A percentile compares a stretch with the other conserved stretches of the same genome.
Conservation (phyloP, 1,140 invertebrate genomes). For the Procambarus clarkii region DNA sequence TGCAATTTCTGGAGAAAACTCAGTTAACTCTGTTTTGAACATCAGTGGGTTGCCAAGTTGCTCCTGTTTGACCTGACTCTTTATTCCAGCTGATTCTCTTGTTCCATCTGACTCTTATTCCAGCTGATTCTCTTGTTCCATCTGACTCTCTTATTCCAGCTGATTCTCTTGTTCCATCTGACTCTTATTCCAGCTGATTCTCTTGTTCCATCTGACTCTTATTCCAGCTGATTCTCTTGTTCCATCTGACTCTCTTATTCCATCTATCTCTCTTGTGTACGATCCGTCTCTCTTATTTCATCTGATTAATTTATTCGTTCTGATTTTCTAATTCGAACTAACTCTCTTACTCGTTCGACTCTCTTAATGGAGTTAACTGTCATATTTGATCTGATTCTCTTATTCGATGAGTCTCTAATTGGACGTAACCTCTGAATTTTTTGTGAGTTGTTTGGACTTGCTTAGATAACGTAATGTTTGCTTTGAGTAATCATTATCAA, state of each 20-base stretch:
- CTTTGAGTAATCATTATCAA: slow-evolving; percentile 2
- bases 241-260: neutral
- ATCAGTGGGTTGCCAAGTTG: neutral
- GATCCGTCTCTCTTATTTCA: neutral
- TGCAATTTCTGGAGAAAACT: neutral
- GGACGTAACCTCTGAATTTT: neutral
- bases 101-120: neutral
- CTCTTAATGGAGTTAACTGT: too few relatives aligned
- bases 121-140: too few relatives aligned
- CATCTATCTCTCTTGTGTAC: too few relatives aligned
- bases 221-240: neutral
- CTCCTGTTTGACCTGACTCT: neutral
- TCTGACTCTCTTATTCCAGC: neutral
- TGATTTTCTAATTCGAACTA: too few relatives aligned
- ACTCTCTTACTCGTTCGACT: neutral
- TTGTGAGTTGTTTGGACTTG: neutral
- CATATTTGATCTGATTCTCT: neutral
- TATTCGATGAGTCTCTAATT: neutral
- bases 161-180: neutral
- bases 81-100: neutral
- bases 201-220: neutral
- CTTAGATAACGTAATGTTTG: neutral
- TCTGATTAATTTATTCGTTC: neutral
- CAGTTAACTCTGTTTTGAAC: neutral
- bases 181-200: neutral